Evolutionary conservation across 2,113 vertebrate genomes (phyloP).

Genomic region (Macaca mulatta): DNA sequence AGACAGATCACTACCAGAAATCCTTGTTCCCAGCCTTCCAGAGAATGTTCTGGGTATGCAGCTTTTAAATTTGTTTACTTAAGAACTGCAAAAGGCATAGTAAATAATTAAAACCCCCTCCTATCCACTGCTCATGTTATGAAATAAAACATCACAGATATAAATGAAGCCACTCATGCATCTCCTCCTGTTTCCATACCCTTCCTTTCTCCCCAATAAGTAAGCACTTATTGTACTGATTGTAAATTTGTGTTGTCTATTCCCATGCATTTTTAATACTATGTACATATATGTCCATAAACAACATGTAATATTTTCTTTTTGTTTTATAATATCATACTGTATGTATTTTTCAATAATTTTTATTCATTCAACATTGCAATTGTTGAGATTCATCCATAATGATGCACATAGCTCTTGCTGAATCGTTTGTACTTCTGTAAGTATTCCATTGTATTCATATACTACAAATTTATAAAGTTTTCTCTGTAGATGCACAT

Average conservation of each 20-base stretch:
- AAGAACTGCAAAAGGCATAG: neutral
- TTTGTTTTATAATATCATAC: constrained; percentile 5
- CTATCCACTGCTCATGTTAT: neutral
- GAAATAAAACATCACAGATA: neutral
- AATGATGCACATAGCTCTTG: neutral
- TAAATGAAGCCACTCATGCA: neutral
- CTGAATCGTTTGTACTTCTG: neutral
- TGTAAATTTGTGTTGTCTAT: constrained; percentile 16
- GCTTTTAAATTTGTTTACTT: constrained; percentile 20
- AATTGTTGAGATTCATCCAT: neutral
- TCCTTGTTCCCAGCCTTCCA: neutral
- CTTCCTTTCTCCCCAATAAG: neutral
- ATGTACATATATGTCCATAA: neutral
- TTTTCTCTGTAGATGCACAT: neutral
- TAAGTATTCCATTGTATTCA: neutral
- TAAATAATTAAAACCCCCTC: neutral
- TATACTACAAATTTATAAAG: neutral
- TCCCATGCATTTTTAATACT: neutral
- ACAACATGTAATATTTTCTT: neutral
- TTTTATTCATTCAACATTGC: neutral
- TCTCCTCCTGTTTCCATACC: neutral
- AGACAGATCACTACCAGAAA: neutral
- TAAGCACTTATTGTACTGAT: neutral
- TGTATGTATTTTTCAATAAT: constrained; percentile 27
- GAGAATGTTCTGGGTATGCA: neutral